Percentiles rank a stretch among this genome's conserved stretches.
phyloP scores from a whole-genome alignment of 2,113 vertebrate species.

The Sylvilagus bachmani region DNA sequence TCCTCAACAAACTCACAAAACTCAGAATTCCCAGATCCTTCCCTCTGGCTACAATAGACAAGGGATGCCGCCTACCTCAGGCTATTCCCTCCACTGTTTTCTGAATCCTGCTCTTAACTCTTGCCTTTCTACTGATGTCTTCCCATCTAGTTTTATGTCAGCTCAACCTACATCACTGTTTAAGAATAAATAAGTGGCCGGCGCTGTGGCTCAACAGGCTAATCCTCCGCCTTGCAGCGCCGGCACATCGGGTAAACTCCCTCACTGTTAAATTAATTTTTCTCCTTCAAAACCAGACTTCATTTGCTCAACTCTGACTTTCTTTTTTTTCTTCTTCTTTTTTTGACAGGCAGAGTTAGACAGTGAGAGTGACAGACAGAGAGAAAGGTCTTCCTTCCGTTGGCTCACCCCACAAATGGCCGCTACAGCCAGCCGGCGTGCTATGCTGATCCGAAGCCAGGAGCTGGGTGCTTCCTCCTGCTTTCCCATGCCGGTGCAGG shows the following conservation, averaged over 20 bases:
- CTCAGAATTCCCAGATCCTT: background rate
- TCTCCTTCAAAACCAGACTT: constrained; percentile 39
- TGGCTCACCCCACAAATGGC: too few species aligned
- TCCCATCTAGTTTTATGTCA: background rate
- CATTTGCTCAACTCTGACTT: constrained; percentile 63
- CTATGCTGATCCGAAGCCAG: too few species aligned
- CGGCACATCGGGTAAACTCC: too few species aligned
- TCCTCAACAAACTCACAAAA: background rate
- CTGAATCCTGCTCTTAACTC: background rate
- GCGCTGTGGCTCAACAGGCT: too few species aligned
- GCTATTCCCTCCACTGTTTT: background rate
- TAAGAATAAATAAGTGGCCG: constrained; percentile 4
- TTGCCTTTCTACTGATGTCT: background rate
- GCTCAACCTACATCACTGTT: constrained; percentile 2
- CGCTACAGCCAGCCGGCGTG: too few species aligned
- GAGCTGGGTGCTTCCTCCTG: too few species aligned
- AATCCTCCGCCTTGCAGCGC: too few species aligned
- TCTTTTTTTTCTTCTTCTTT: background rate
- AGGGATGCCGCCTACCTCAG: background rate
- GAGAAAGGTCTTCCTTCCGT: too few species aligned
- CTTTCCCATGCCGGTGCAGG: too few species aligned
- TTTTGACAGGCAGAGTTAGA: too few species aligned
- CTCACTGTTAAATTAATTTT: background rate
- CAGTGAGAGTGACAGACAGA: too few species aligned
- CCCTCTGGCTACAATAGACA: background rate